Evolutionary conservation across 2,113 vertebrate genomes (phyloP), one percentile per base, ranked within the genome.

Genomic region (Eidolon helvum): DNA sequence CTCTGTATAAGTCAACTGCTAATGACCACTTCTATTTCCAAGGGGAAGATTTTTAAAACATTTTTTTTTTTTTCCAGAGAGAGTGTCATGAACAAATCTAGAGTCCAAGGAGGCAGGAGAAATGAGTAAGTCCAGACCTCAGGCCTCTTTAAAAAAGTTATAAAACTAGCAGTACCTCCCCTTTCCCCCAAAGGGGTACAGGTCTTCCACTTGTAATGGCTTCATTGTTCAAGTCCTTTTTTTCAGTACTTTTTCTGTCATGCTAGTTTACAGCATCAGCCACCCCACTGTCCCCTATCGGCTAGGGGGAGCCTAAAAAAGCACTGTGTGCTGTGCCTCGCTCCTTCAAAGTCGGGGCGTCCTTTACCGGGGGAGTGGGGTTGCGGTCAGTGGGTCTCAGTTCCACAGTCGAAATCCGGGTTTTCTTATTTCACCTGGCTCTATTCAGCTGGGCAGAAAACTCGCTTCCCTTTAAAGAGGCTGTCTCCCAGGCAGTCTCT

Each of bases 21-120:
- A 85, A 63, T 45, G 79, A 65, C 33, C 35, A 48, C 45, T 57
- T 78, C 30, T 63, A 21, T 48, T 93, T 90, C 43, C 79, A 84
- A 78, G 59, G 45, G 10, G 50, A 59, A 63, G 30, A 10, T 83
- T 79, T 88, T 0, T 40, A 94, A 80, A 80, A 53, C 43, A 61
- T 40, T 16, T 24, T 28, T 14, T 11, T 4, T 15, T 0, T 4
- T 43, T 40, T 10, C 57, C 16, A 40, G 43, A 74, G n/a, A 59
- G 10, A 80, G 7, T 14, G 16, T 50, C 10, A 77, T 75, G 77
- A 88, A 16, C 38, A 74, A 57, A 91, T 53, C 43, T 77, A 40
- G 83, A 50, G 33, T 14, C 40, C n/a, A 75, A 68, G 66, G 24
- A 87, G 48, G 43, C 57, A 75, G 82, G n/a, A 79, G n/a, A 26